Conservation (phyloP, 2,797 vertebrate genomes). For the Leptodactylus fallax region DNA sequence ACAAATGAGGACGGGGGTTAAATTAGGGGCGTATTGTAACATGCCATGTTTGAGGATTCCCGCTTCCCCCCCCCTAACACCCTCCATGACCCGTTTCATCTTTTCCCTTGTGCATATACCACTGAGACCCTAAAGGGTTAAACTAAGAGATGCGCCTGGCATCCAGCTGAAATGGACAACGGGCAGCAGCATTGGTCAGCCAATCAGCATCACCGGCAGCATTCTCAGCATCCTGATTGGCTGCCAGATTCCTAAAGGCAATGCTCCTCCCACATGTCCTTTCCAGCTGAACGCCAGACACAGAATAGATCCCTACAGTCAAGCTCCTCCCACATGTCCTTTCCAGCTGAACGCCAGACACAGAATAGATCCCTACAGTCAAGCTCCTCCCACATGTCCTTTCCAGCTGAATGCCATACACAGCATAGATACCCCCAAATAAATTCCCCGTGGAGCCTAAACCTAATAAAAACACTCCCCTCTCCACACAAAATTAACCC, state of each 20-base stretch:
- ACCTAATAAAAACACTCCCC: background rate
- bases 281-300: background rate
- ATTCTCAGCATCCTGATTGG: background rate
- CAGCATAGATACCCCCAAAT: background rate
- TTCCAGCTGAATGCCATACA: background rate
- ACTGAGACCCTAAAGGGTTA: background rate
- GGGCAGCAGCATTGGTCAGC: background rate
- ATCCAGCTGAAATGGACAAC: background rate
- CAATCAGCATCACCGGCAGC: background rate
- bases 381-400: background rate
- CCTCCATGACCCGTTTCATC: background rate
- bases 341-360: background rate
- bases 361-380: background rate
- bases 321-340: background rate
- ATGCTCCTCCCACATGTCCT: background rate
- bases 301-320: background rate
- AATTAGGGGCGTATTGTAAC: background rate
- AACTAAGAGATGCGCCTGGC: background rate
- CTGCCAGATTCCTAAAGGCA: background rate
- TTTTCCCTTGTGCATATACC: background rate
- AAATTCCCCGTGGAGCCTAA: background rate
- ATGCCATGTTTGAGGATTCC: background rate
- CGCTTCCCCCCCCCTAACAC: background rate
- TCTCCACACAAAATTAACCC: background rate
- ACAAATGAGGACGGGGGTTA: background rate